A percentile compares a stretch with the other conserved stretches of the same genome.
Evolutionary conservation across 2,888 invertebrate species (phyloP).

Genomic region (Sarcophaga caerulescens): DNA sequence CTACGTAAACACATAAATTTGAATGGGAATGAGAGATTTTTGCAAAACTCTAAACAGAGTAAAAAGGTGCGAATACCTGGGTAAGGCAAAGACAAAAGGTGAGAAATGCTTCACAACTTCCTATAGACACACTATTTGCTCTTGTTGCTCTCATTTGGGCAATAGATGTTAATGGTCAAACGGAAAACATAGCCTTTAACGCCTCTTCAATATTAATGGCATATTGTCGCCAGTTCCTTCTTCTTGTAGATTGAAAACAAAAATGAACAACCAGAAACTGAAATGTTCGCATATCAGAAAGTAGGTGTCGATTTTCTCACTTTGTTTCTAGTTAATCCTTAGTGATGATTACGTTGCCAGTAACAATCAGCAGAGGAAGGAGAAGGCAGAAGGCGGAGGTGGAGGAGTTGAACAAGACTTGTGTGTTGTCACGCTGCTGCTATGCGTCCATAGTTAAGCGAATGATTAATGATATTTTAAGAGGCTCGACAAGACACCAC

Average conservation of each 20-base stretch:
- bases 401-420: constrained; percentile 4
- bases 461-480: constrained; percentile 81
- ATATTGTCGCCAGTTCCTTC: constrained; percentile 58
- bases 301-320: constrained; percentile 62
- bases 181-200: constrained; percentile 54
- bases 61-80: constrained; percentile 59
- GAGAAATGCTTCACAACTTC: constrained; percentile 45
- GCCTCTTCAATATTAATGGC: constrained; percentile 62
- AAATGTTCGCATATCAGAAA: constrained; percentile 1
- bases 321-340: constrained; percentile 32
- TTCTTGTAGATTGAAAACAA: constrained; percentile 7
- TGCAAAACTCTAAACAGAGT: neutral
- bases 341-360: neutral
- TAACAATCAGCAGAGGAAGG: neutral
- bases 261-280: neutral
- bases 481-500: constrained; percentile 76
- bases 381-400: neutral
- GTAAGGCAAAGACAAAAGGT: constrained; percentile 44
- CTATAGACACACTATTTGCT: constrained; percentile 11
- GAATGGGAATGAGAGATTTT: neutral
- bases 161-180: constrained; percentile 51
- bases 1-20: neutral
- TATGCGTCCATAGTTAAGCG: constrained; percentile 76
- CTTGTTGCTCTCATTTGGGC: constrained; percentile 11
- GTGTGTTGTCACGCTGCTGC: constrained; percentile 47